Base-by-base conservation (phyloP, 1,140 invertebrate species). In the Cecropterus lyciades region DNA sequence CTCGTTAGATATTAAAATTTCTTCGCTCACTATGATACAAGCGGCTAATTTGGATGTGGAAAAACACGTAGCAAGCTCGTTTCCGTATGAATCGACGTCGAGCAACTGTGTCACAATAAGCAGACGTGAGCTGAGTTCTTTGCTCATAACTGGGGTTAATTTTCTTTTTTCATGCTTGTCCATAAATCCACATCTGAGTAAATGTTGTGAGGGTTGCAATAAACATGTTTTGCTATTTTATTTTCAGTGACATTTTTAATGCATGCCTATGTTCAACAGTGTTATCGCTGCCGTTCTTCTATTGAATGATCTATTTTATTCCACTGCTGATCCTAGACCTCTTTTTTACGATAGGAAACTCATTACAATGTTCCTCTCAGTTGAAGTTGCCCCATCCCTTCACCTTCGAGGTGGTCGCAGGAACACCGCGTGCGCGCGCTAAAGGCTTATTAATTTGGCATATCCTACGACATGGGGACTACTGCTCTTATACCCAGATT, bases 11-110 rank as follows among this genome's bases (percentile, higher is more conserved):
- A 20, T 20, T 20, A n/a, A 10, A 33, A n/a, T 37, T 37, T 37
- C 11, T 5, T 16, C 52, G 16, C 52, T 55, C 15, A 14, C 16
- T 43, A 14, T 24, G 11, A 43, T 20, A 45, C 55, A 57, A 43
- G 40, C 27, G 40, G 8, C 37, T 56, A 24, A 20, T 20, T 10
- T 20, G 2, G 17, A 57, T 17, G 37, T 43, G 40, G 3, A 27
- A 45, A 55, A 57, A 43, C 55, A 57, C 55, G 55, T 57, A 45
- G 17, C 40, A 15, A 59, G 56, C 42, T 59, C 13, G 33, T 20
- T 53, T 46, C 33, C 43, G 42, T 46, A 46, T 65, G 45, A 65
- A 49, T 48, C 42, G 51, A 20, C 46, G 27, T 33, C 63, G 45
- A 40, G 27, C 52, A 33, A 43, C 51, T 56, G 13, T 16, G 17